Percentiles rank a stretch among this genome's conserved stretches.
phyloP scores from a whole-genome alignment of 53 echinoderm and acorn worm species.

The Paelopatides confundens region DNA sequence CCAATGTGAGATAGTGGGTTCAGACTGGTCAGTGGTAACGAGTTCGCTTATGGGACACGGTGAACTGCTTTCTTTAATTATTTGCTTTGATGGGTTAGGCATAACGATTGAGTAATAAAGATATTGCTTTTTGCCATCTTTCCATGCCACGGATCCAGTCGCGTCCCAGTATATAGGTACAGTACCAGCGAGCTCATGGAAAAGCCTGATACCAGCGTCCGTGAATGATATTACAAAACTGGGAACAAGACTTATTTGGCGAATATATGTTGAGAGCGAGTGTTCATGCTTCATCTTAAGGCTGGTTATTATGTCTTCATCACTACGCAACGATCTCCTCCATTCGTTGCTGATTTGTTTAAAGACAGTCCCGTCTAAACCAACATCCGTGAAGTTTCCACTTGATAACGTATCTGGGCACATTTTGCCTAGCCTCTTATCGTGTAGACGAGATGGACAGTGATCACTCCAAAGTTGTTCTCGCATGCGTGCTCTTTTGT shows the following conservation, averaged over 20 bases:
- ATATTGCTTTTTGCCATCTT: slow-evolving; percentile 16
- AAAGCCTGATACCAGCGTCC: neutral
- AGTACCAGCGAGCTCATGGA: neutral
- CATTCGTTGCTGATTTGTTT: slow-evolving; percentile 18
- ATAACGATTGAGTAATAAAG: neutral
- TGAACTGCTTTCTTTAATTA: neutral
- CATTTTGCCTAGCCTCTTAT: neutral
- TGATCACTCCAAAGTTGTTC: neutral
- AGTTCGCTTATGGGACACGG: too few relatives aligned
- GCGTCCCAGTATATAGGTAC: slow-evolving; percentile 12
- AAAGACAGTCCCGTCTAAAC: neutral
- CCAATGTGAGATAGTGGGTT: too few relatives aligned
- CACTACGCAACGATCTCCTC: neutral
- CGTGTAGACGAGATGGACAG: neutral
- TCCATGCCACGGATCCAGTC: slow-evolving; percentile 6
- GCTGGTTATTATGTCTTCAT: neutral
- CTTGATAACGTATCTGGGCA: neutral
- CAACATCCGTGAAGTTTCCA: neutral
- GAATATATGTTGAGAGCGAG: too few relatives aligned
- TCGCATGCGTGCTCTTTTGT: neutral
- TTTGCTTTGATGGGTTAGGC: neutral
- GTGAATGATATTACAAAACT: neutral
- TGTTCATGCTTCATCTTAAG: neutral
- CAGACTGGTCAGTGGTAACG: too few relatives aligned
- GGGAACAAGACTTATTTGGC: too few relatives aligned